Base-by-base conservation (phyloP, 2,797 vertebrate genomes). In the Champsocephalus gunnari region DNA sequence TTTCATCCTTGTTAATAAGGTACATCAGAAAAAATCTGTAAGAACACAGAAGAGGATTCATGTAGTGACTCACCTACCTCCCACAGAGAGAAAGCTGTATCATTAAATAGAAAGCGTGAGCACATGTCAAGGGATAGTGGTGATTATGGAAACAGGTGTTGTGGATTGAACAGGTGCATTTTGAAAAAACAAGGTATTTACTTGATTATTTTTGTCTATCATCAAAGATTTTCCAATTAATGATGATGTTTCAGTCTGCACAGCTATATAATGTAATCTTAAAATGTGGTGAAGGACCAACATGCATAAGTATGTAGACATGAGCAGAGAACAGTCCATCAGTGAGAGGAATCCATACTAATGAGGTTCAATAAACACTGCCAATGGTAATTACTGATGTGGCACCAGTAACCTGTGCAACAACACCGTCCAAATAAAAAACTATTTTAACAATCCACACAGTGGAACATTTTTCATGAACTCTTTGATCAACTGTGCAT, bases 1-100 rank as follows among this genome's bases (percentile, higher is more conserved):
- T 95, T 67, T 95, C 94, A 82, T 95, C 94, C 78, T 95, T 95
- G 88, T 95, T 95, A 71, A 95, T 95, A 64, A 95, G 93, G 78
- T 95, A 93, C 94, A 95, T 95, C 83, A 95, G 84, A 77, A 95
- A 95, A 75, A 95, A 95, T 77, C 95, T 95, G 90, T 14, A 73
- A 78, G 48, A 57, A 85, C 44, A 82, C 12, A 86, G 43, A 73
- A 45, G 53, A 75, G 10, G 17, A 66, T 73, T 84, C 13, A 80
- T 45, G 47, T 49, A 56, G 62, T 14, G 19, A 49, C 16, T 65
- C 38, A 51, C 5, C 53, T 10, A 68, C 1, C 43, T 70, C 48
- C 17, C 41, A 81, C 41, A 59, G 21, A 61, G 0, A 38, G 21
- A 56, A 64, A 62, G 53, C 10, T 32, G 19, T 4, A 53, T 28